phyloP scores from a whole-genome alignment of 2,888 invertebrate genomes.

The Allolobophora icterica region DNA sequence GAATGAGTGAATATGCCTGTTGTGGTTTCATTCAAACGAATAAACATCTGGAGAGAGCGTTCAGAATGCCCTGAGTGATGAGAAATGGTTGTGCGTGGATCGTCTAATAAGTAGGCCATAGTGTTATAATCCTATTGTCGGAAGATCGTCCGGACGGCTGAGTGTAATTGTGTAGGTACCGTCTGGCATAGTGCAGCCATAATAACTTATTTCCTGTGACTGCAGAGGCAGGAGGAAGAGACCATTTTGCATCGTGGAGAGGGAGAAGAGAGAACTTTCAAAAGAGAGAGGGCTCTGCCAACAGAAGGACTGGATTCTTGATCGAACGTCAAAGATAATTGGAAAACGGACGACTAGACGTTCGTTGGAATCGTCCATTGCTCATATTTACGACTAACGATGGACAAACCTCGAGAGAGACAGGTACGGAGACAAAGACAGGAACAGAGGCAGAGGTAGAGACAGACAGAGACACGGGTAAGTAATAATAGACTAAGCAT shows the following conservation, averaged over 20 bases:
- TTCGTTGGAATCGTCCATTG: too few species aligned
- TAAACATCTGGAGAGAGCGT: too few species aligned
- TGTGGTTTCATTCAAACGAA: too few species aligned
- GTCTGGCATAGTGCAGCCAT: neutral
- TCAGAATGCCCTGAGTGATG: too few species aligned
- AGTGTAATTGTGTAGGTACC: neutral
- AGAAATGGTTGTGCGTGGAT: neutral
- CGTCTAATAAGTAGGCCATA: neutral
- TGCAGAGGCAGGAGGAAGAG: neutral
- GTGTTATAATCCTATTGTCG: neutral
- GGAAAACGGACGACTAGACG: too few species aligned
- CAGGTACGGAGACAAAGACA: neutral
- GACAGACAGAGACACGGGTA: neutral
- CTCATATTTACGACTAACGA: too few species aligned
- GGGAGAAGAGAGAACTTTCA: neutral
- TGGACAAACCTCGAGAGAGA: neutral
- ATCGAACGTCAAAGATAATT: too few species aligned
- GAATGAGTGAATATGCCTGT: too few species aligned
- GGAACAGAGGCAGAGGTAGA: neutral
- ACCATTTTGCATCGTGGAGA: neutral
- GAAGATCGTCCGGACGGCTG: neutral
- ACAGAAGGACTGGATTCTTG: too few species aligned
- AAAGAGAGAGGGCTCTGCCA: neutral
- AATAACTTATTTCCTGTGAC: neutral
- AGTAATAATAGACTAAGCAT: too few species aligned